These are phyloP conservation scores for Australoheros facetus DNA, from an alignment of 2,797 vertebrate species.

Conservation along the genomic window DNA sequence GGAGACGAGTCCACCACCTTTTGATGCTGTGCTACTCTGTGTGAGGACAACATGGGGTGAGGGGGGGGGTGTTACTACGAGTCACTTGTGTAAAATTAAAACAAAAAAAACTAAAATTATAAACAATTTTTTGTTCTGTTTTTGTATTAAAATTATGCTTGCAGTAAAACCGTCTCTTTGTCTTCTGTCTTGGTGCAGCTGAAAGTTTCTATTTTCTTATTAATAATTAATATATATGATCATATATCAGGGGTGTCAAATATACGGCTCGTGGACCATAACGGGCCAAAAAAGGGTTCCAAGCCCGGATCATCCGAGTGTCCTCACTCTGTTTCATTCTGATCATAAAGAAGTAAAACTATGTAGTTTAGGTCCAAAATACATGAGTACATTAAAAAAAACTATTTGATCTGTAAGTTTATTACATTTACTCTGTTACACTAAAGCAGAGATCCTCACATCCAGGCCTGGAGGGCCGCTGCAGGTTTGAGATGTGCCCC, in stretches of 20 bases:
- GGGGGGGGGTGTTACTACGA: constrained; percentile 42
- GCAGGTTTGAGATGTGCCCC: no score
- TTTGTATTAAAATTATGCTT: constrained; percentile 89
- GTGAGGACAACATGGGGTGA: constrained; percentile 60
- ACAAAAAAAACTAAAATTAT: constrained; percentile 81
- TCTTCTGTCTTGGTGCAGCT: neutral
- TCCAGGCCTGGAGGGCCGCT: no score
- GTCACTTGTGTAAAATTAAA: constrained; percentile 80
- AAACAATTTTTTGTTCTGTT: constrained; percentile 82
- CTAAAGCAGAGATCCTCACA: neutral
- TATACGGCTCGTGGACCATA: no score
- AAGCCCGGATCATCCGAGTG: neutral
- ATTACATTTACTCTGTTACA: neutral
- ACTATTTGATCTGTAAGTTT: neutral
- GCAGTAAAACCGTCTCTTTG: constrained; percentile 72
- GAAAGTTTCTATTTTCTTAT: neutral
- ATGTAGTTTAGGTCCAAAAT: no score
- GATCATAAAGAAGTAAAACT: neutral
- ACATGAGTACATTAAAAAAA: no score
- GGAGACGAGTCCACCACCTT: constrained; percentile 67
- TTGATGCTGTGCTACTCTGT: constrained; percentile 77
- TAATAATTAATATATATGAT: no score
- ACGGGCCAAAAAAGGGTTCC: no score
- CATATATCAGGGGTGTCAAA: neutral
- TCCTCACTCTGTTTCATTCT: no score